Evolutionary conservation across 2,888 invertebrate species (phyloP).

Genomic region (Liopterus haemorrhoidalis): DNA sequence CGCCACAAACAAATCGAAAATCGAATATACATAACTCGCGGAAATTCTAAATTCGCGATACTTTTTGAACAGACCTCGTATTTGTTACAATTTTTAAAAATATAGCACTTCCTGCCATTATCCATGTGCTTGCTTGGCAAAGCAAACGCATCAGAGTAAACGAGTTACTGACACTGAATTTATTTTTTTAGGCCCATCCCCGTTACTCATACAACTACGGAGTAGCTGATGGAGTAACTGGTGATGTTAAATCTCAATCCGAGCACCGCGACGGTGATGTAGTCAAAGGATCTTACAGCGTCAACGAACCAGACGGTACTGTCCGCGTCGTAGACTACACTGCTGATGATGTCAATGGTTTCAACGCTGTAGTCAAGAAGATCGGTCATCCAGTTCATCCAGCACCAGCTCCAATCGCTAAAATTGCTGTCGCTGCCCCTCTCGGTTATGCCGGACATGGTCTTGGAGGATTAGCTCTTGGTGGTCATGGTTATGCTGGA

Average conservation of each 20-base stretch:
- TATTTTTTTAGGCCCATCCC: constrained; percentile 48
- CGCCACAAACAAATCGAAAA: no score
- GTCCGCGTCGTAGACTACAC: constrained; percentile 41
- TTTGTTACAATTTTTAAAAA: no score
- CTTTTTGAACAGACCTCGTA: no score
- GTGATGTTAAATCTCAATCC: constrained; percentile 56
- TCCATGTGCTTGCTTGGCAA: no score
- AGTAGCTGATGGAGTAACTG: constrained; percentile 57
- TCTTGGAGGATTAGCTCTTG: constrained; percentile 5
- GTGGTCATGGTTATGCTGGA: constrained; percentile 27
- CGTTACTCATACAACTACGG: constrained; percentile 57
- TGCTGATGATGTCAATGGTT: constrained; percentile 35
- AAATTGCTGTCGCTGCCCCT: constrained; percentile 14
- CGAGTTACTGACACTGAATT: neutral
- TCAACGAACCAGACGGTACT: constrained; percentile 47
- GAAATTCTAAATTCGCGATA: no score
- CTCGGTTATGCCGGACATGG: constrained; percentile 13
- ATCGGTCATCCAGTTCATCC: constrained; percentile 35
- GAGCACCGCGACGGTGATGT: constrained; percentile 57
- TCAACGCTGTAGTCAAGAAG: constrained; percentile 43
- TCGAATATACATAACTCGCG: no score
- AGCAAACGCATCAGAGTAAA: no score
- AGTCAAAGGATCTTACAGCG: constrained; percentile 47
- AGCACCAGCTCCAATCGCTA: constrained; percentile 19
- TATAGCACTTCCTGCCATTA: no score